These are phyloP conservation scores for Euphonia xanthogaster DNA, from an alignment of 2,797 vertebrate genomes.

Conservation along the genomic window DNA sequence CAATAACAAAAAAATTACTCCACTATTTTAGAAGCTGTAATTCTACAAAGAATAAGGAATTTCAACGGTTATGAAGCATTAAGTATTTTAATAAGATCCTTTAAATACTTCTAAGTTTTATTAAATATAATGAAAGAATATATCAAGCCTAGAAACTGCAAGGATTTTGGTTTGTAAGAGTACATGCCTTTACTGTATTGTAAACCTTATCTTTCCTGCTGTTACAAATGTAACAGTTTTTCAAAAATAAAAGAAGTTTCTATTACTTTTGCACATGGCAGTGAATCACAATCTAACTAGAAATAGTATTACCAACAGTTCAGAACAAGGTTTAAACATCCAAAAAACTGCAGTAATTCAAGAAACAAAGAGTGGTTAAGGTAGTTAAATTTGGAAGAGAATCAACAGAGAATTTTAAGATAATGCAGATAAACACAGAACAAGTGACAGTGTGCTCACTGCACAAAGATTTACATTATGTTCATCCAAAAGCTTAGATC, in stretches of 20 bases:
- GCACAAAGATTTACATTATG: background rate
- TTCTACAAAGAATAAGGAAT: background rate
- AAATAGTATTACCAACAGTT: background rate
- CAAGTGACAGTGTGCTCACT: background rate
- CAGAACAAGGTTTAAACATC: background rate
- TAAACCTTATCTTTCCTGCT: background rate
- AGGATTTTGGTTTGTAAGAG: background rate
- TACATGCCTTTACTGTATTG: background rate
- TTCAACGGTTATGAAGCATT: background rate
- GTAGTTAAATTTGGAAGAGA: background rate
- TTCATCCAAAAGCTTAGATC: background rate
- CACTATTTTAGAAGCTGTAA: background rate
- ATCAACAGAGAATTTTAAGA: background rate
- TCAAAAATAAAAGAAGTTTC: background rate
- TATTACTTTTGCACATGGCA: background rate
- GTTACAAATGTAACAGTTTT: background rate
- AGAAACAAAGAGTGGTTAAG: background rate
- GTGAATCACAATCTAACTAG: background rate
- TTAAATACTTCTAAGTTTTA: background rate
- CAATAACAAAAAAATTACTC: background rate
- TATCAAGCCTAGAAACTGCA: background rate
- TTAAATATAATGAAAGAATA: background rate
- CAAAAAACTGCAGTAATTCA: background rate
- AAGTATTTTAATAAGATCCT: background rate
- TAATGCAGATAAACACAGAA: fast-evolving